Conservation (phyloP, 1,140 invertebrate genomes). For the Drosophila ogumai region DNA sequence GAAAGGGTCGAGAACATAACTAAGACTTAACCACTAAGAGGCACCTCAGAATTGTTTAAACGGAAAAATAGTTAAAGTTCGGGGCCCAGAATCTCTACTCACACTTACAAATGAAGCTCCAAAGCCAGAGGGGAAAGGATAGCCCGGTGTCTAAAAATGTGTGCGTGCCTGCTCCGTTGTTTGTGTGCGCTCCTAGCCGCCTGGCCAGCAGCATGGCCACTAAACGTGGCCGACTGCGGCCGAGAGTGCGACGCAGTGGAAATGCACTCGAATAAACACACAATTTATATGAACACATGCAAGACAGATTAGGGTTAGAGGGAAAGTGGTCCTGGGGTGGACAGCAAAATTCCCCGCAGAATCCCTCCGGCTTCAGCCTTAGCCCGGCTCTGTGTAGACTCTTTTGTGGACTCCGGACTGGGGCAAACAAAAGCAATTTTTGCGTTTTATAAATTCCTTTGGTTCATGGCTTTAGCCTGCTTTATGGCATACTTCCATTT, state of each 20-base stretch:
- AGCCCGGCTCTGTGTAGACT: background rate
- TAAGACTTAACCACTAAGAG: constrained; percentile 55
- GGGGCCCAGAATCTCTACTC: constrained; percentile 4
- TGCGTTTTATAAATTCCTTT: constrained; percentile 73
- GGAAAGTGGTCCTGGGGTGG: constrained; percentile 17
- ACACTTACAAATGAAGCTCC: constrained; percentile 71
- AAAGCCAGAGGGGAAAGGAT: constrained; percentile 53
- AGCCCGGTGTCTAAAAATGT: background rate
- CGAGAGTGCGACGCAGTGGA: constrained; percentile 74
- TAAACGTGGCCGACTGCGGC: constrained; percentile 57
- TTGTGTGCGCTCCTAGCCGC: constrained; percentile 3
- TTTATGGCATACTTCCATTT: constrained; percentile 52
- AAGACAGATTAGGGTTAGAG: constrained; percentile 51
- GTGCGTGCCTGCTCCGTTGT: constrained; percentile 3
- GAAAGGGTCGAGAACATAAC: constrained; percentile 55
- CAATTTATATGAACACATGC: constrained; percentile 80
- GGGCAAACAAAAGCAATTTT: constrained; percentile 72
- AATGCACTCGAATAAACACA: constrained; percentile 83
- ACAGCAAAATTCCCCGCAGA: background rate
- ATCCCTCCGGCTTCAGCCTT: background rate
- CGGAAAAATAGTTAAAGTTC: constrained; percentile 63
- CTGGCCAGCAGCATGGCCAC: constrained; percentile 46
- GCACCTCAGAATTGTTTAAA: constrained; percentile 71
- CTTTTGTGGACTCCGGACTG: constrained; percentile 40
- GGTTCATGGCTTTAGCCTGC: constrained; percentile 33